Evolutionary conservation across 2,797 vertebrate species (phyloP), one percentile per base, ranked within the genome.

Genomic region (Tympanoctomys barrerae): DNA sequence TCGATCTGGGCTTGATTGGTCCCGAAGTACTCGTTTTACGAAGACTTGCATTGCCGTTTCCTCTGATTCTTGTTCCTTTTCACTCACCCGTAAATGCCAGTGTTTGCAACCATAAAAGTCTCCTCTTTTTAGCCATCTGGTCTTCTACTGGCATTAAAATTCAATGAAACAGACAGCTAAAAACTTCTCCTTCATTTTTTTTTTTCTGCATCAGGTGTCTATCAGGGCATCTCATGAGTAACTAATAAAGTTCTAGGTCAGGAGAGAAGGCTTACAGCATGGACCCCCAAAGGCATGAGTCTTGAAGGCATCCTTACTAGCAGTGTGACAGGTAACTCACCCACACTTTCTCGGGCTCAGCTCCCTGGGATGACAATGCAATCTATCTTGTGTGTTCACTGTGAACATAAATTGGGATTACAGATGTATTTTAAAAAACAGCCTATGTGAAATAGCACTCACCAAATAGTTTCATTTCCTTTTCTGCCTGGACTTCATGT

Each of bases 1-100:
- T 95, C 97, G 91, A 71, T 92, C 89, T 96, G 95, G 89, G 94
- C 87, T 77, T 46, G 70, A 94, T 70, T 87, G 90, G 78, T 91
- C 91, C 84, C 91, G 11, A 71, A 96, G 89, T 70, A 77, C 89
- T 91, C 16, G 2, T 86, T 90, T 96, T 89, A 91, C 91, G 94
- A 95, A 92, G 62, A 78, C 1, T 0, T 85, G 39, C 19, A 36
- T 62, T 13, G 14, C 39, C 46, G 1, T 96, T 93, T 93, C 79
- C 89, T 97, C 82, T 83, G 62, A 94, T 78, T 85, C 80, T 54
- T 21, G n/a, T 86, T 93, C 71, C 89, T 90, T 91, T 94, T 77
- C 90, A 80, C 62, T 90, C 94, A 73, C 77, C 88, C 81, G 91
- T 92, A 95, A 96, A 95, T 94, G 89, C 89, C 90, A 83, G 62